Conservation (phyloP, 2,113 vertebrate species). For the Meles meles region DNA sequence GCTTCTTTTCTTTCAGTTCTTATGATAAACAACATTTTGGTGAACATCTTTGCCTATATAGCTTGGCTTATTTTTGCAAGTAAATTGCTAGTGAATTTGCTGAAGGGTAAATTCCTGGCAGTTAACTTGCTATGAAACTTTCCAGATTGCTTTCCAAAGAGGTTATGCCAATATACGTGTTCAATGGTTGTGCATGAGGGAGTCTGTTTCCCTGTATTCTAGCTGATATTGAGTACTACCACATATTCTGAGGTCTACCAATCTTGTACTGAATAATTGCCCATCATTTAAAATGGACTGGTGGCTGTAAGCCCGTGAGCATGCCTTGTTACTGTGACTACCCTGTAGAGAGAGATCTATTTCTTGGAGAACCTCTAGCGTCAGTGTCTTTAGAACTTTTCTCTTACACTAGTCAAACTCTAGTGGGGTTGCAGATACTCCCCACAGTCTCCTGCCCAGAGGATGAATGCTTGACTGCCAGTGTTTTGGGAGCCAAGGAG, state of each 20-base stretch:
- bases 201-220: not conserved
- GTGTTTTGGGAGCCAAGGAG: not conserved
- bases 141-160: not conserved
- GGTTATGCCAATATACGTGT: not conserved
- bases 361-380: not conserved
- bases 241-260: not conserved
- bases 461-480: not conserved
- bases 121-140: not conserved
- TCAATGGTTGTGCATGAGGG: not conserved
- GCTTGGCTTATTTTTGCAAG: not conserved
- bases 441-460: not conserved
- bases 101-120: not conserved
- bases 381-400: not conserved
- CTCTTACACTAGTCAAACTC: not conserved
- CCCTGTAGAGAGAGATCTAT: not conserved
- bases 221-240: not conserved
- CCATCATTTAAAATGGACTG: not conserved
- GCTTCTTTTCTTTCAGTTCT: not conserved
- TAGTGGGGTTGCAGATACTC: not conserved
- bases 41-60: not conserved
- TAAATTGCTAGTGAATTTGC: not conserved
- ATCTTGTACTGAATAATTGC: not conserved
- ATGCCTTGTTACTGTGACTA: not conserved
- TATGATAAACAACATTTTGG: not conserved
- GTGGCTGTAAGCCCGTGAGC: not conserved